Evolutionary conservation across 2,888 invertebrate species (phyloP), one percentile per base, ranked within the genome.

Genomic region (Synergus gifuensis): DNA sequence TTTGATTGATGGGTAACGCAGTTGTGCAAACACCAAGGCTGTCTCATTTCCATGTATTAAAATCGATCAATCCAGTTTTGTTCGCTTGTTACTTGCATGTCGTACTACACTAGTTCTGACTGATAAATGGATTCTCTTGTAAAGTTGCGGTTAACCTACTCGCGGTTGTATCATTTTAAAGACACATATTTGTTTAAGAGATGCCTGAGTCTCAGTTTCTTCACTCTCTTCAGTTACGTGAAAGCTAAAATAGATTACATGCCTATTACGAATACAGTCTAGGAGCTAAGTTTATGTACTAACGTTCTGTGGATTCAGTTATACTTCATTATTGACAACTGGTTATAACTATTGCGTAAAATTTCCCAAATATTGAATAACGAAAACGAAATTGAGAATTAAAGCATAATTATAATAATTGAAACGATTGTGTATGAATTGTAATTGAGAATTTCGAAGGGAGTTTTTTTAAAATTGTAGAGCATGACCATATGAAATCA

Each of bases 161-260:
- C 49, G 14, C 28, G 36, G 8, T 28, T 73, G 9, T 73, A 54
- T 40, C 5, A n/a, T 16, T 54, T 73, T 36, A 73, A 73, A 46
- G 16, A 28, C n/a, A 73, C 54, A 54, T 73, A 49, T 73, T 73
- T 58, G 73, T 36, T 73, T 12, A 36, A 54, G 49, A 73, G n/a
- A 36, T 54, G 40, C 14, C 40, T 40, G 36, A 54, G 54, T 73
- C 40, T n/a, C 54, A 49, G 16, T 73, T 73, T 54, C 54, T 73
- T 73, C 73, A 16, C 36, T 73, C 36, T 73, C 11, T 49, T 49
- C 36, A 46, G n/a, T 73, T 73, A 49, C 73, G 73, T 73, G 40
- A 73, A 73, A 73, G 54, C 16, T 73, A 69, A 49, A 69, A 69
- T 22, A 49, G 46, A 36, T 69, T 69, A 18, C 69, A 69, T 69